These are phyloP conservation scores for Cheirogaleus medius DNA, from an alignment of 2,113 vertebrate genomes.

Conservation along the genomic window DNA sequence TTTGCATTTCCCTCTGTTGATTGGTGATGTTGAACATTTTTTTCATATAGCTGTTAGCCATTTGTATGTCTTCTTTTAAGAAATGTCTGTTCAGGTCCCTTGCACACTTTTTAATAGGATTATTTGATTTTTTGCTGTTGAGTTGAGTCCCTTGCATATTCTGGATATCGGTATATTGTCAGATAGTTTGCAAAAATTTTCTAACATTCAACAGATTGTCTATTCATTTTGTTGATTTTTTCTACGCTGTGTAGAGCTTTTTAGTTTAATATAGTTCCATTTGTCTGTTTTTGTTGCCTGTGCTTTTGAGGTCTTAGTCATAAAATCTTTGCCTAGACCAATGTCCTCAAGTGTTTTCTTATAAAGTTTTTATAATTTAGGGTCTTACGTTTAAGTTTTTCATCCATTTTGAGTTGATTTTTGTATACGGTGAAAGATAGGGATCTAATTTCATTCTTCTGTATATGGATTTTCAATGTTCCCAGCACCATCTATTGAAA, in stretches of 20 bases:
- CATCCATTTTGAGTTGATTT: background rate
- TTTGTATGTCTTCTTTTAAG: background rate
- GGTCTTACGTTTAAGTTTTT: background rate
- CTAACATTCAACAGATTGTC: background rate
- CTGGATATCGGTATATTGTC: background rate
- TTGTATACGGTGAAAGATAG: background rate
- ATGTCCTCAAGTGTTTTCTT: background rate
- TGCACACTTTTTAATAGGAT: background rate
- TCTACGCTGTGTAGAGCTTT: background rate
- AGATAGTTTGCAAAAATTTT: background rate
- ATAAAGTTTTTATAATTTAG: background rate
- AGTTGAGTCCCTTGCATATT: background rate
- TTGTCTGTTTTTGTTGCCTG: background rate
- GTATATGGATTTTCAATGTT: background rate
- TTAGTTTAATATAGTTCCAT: background rate
- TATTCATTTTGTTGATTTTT: background rate
- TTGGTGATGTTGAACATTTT: background rate
- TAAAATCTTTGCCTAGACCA: background rate
- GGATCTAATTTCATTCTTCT: background rate
- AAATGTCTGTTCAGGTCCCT: background rate
- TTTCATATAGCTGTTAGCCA: background rate
- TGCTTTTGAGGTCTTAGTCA: background rate
- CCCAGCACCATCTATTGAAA: background rate
- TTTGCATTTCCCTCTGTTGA: background rate
- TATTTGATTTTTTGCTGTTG: background rate